These are phyloP conservation scores for Xylocampa areola DNA, from an alignment of 2,888 invertebrate species.

Conservation along the genomic window DNA sequence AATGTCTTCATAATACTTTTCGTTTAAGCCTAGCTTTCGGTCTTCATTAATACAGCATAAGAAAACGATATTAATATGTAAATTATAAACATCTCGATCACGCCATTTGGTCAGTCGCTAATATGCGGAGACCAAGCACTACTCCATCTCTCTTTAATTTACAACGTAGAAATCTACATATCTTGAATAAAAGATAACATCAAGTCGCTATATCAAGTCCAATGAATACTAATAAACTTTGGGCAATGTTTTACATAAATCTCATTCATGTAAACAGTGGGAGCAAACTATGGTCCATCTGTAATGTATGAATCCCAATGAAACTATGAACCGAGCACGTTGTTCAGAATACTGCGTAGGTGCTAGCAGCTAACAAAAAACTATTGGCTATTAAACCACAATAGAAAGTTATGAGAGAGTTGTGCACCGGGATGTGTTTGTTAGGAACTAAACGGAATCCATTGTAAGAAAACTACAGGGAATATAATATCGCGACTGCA, in stretches of 20 bases:
- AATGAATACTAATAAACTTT: slow-evolving; percentile 20
- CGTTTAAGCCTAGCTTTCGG: too few relatives aligned
- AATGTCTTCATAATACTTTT: too few relatives aligned
- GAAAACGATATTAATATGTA: too few relatives aligned
- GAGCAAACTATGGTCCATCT: slow-evolving; percentile 18
- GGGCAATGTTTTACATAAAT: slow-evolving; percentile 12
- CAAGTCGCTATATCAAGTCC: slow-evolving; percentile 7
- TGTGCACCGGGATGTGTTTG: slow-evolving; percentile 10
- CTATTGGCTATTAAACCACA: slow-evolving; percentile 30
- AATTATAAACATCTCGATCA: too few relatives aligned
- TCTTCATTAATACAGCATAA: too few relatives aligned
- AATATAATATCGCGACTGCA: slow-evolving; percentile 12
- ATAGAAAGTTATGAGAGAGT: slow-evolving; percentile 22
- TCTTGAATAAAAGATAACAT: slow-evolving; percentile 22
- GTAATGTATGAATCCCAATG: slow-evolving; percentile 13
- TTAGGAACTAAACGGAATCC: slow-evolving; percentile 27
- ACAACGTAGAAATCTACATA: slow-evolving; percentile 10
- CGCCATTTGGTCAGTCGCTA: slow-evolving; percentile 9
- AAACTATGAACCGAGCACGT: too few relatives aligned
- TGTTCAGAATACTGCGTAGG: slow-evolving; percentile 14
- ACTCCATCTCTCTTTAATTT: slow-evolving; percentile 1
- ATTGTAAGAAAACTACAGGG: slow-evolving; percentile 15
- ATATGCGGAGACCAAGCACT: not conserved
- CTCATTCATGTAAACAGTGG: slow-evolving; percentile 8
- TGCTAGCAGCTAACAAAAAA: slow-evolving; percentile 10